These are phyloP conservation scores for Ecdyonurus torrentis DNA, from an alignment of 2,888 invertebrate genomes.

Conservation along the genomic window DNA sequence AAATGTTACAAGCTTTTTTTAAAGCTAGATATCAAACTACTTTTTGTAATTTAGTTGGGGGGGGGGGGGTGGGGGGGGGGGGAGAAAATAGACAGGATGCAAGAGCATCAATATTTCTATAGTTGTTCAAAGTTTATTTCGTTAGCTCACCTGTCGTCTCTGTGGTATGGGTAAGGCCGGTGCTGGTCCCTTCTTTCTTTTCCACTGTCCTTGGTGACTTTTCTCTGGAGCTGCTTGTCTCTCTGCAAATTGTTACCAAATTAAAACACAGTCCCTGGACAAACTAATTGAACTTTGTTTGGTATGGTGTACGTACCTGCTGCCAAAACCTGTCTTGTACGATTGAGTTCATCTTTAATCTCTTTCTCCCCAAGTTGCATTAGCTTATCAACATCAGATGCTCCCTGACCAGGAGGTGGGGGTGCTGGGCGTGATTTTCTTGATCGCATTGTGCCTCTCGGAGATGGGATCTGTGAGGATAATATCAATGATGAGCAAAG, in stretches of 20 bases:
- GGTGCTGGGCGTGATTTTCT: slow-evolving; percentile 23
- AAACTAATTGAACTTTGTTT: too few relatives aligned
- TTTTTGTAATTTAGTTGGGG: too few relatives aligned
- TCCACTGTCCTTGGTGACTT: slow-evolving; percentile 49
- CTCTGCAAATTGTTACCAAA: not conserved
- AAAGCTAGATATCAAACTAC: too few relatives aligned
- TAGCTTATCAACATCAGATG: not conserved
- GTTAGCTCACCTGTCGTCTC: slow-evolving; percentile 35
- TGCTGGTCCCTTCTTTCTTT: slow-evolving; percentile 64
- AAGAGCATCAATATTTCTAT: too few relatives aligned
- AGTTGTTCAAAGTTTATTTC: too few relatives aligned
- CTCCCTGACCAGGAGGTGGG: slow-evolving; percentile 18
- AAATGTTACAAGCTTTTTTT: too few relatives aligned
- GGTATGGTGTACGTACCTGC: too few relatives aligned
- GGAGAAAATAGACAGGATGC: too few relatives aligned
- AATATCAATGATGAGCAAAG: slow-evolving; percentile 11
- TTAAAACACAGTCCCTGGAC: too few relatives aligned
- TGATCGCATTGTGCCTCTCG: slow-evolving; percentile 15
- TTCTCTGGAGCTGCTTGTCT: slow-evolving; percentile 31
- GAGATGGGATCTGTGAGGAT: slow-evolving; percentile 14
- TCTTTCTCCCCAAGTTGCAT: slow-evolving; percentile 35
- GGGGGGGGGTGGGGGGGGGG: too few relatives aligned
- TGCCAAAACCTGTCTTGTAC: slow-evolving; percentile 30
- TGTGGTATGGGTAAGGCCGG: slow-evolving; percentile 54
- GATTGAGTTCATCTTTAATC: slow-evolving; percentile 39